These are phyloP conservation scores for Aphelocoma californica DNA, from an alignment of 2,797 vertebrate species.

Conservation along the genomic window DNA sequence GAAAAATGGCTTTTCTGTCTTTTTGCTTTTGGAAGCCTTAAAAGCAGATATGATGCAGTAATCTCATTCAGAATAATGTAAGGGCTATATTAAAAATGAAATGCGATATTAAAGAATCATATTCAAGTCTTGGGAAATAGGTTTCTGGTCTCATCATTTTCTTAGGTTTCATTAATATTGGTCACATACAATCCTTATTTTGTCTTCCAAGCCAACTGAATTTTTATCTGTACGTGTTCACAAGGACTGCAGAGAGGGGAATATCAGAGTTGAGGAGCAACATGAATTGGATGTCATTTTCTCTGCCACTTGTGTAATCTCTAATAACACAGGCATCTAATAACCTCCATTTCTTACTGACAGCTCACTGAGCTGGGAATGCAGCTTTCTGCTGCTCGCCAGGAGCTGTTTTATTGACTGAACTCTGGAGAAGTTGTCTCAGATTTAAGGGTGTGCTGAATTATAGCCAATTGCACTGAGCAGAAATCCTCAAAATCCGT, in stretches of 20 bases:
- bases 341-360: conserved; percentile 2
- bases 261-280: not conserved
- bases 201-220: not conserved
- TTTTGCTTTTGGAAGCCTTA: not conserved
- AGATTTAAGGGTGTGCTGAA: not conserved
- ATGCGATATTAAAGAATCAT: not conserved
- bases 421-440: not conserved
- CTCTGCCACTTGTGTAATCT: not conserved
- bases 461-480: not conserved
- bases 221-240: not conserved
- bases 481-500: not conserved
- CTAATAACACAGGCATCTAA: conserved; percentile 16
- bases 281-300: conserved; percentile 14
- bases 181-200: not conserved
- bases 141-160: not conserved
- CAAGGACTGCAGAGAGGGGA: not conserved
- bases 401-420: not conserved
- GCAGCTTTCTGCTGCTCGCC: not conserved
- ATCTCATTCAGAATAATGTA: not conserved
- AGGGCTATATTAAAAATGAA: not conserved
- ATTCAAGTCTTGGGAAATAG: not conserved
- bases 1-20: not conserved
- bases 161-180: not conserved
- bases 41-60: not conserved
- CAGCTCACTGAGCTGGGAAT: not conserved